These are phyloP conservation scores for Botia almorhae DNA, from an alignment of 2,797 vertebrate species.

Conservation along the genomic window DNA sequence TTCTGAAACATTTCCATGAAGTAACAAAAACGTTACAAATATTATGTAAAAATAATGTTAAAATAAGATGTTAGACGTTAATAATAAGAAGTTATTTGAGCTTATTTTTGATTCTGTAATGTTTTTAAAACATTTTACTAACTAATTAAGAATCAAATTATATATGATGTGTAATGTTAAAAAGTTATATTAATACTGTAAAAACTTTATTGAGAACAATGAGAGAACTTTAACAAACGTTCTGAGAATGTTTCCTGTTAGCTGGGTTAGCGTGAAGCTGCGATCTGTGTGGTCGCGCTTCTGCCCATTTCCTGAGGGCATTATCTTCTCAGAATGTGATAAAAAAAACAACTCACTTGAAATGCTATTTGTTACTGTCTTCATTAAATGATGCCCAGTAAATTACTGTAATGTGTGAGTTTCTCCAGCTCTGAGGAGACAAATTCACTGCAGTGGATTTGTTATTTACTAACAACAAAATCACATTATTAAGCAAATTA, in stretches of 20 bases:
- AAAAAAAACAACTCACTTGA: conserved; percentile 47
- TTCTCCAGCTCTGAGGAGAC: conserved; percentile 31
- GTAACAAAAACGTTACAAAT: too few species aligned
- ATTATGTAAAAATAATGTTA: too few species aligned
- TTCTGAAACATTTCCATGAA: too few species aligned
- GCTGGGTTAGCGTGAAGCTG: neutral
- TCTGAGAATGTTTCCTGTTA: conserved; percentile 20
- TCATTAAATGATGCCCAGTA: conserved; percentile 55
- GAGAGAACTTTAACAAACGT: too few species aligned
- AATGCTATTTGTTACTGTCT: conserved; percentile 53
- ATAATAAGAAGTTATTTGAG: too few species aligned
- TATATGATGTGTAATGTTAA: too few species aligned
- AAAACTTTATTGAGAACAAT: too few species aligned
- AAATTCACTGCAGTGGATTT: conserved; percentile 17
- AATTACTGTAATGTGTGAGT: conserved; percentile 44
- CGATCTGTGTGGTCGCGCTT: neutral
- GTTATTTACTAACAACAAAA: conserved; percentile 21
- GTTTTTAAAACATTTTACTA: too few species aligned
- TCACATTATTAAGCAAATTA: conserved; percentile 13
- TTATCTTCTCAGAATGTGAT: conserved; percentile 46
- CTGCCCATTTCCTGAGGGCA: conserved; percentile 28
- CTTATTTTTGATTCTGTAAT: too few species aligned
- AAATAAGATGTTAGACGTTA: too few species aligned
- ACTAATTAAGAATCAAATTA: too few species aligned
- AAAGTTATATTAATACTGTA: too few species aligned